Base-by-base conservation (phyloP, 2,888 invertebrate genomes). In the Mycalesis mineus region DNA sequence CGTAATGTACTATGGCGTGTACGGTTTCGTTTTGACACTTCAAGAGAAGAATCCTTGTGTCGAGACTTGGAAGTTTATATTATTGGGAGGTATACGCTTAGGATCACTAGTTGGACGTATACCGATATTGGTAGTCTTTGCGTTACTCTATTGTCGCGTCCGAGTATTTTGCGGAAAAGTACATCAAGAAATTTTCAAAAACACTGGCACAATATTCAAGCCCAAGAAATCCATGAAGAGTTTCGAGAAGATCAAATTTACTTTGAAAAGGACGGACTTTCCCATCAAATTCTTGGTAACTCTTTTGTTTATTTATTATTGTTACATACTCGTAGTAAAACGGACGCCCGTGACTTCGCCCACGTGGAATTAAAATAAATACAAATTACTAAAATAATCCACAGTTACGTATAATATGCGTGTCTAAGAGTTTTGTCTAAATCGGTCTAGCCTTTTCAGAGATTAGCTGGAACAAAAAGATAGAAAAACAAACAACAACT, bases 241-340 rank as follows among this genome's bases (percentile, higher is more conserved):
- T 15, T 31, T 40, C 15, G 11, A 14, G 11, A 8, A 41, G 29
- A 40, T 51, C 2, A 41, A 13, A 4, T 15, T 6, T n/a, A 29
- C 51, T 7, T 51, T 51, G 15, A 28, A 31, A 13, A 51, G 40
- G 29, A 51, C 51, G n/a, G 51, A 41, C 31, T 51, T 41, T 41
- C 51, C 51, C 15, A 11, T 51, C 11, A 51, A 41, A 31, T 15
- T 51, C 4, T 5, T 51, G 51, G 51, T 51, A 50, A 39, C 8
- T 49, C 7, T 9, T 7, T 7, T 31, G 13, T 22, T n/a, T n/a
- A n/a, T n/a, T n/a, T n/a, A n/a, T n/a, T n/a, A n/a, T n/a, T n/a
- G n/a, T n/a, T n/a, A n/a, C n/a, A n/a, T n/a, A n/a, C n/a, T n/a
- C n/a, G n/a, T n/a, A n/a, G n/a, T n/a, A n/a, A n/a, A n/a, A n/a